A percentile compares a stretch with the other conserved stretches of the same genome.
Evolutionary conservation across 2,797 vertebrate species (phyloP).

Genomic region (Cynopterus sphinx): DNA sequence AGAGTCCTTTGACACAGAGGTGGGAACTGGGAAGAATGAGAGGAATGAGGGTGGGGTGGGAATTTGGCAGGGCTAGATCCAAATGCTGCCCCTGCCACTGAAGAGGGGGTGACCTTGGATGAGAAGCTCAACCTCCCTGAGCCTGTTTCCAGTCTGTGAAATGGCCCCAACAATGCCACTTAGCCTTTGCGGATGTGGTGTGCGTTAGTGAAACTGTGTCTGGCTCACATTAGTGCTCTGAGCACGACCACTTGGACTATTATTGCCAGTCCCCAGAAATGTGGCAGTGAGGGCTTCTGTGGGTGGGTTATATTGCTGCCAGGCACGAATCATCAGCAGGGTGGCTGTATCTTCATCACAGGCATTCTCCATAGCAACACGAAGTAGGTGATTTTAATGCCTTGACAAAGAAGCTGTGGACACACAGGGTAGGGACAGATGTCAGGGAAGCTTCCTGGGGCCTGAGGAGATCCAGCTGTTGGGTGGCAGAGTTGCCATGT

Average conservation of each 20-base stretch:
- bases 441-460: not conserved
- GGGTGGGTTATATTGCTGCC: not conserved
- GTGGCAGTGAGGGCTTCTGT: not conserved
- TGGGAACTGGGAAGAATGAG: not conserved
- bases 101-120: not conserved
- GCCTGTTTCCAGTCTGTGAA: not conserved
- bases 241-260: not conserved
- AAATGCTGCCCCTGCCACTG: not conserved
- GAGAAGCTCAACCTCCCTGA: not conserved
- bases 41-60: not conserved
- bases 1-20: not conserved
- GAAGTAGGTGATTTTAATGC: not conserved
- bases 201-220: not conserved
- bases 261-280: not conserved
- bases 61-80: not conserved
- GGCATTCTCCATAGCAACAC: not conserved
- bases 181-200: not conserved
- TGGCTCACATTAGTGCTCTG: not conserved
- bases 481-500: not conserved
- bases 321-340: not conserved
- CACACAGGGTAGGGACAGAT: not conserved
- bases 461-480: not conserved
- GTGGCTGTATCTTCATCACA: not conserved
- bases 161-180: not conserved
- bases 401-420: not conserved